A percentile compares a stretch with the other conserved stretches of the same genome.
These are phyloP conservation scores for Elaeidobius kamerunicus DNA, from an alignment of 2,888 invertebrate genomes.

Conservation along the genomic window DNA sequence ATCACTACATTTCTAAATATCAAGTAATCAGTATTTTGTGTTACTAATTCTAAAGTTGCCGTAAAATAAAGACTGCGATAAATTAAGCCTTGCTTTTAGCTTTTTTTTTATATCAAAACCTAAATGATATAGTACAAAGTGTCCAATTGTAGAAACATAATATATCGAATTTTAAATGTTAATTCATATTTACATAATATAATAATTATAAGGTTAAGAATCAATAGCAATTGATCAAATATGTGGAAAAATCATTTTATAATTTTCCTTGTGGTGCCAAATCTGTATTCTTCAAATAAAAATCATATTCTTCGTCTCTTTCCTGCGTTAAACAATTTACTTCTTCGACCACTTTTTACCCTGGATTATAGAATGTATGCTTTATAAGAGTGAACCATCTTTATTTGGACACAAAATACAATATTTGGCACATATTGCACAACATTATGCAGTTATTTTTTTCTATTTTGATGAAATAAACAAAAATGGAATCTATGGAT, in stretches of 20 bases:
- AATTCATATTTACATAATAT: too few relatives aligned
- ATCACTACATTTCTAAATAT: too few relatives aligned
- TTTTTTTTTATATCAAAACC: slow-evolving; percentile 3
- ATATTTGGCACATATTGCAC: slow-evolving; percentile 15
- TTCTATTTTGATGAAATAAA: slow-evolving; percentile 2
- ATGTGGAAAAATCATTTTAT: slow-evolving; percentile 3
- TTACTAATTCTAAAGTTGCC: neutral
- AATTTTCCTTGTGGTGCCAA: neutral
- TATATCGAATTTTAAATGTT: too few relatives aligned
- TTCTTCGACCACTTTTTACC: neutral
- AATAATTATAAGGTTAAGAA: too few relatives aligned
- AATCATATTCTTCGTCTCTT: neutral
- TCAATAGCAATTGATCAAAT: too few relatives aligned
- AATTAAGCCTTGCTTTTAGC: neutral
- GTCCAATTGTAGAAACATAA: slow-evolving; percentile 10
- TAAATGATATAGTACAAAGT: slow-evolving; percentile 21
- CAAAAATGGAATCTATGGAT: neutral
- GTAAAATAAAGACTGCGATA: slow-evolving; percentile 14
- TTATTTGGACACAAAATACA: neutral
- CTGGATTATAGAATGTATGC: too few relatives aligned
- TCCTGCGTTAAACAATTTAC: neutral
- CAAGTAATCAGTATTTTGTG: too few relatives aligned
- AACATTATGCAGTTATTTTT: neutral
- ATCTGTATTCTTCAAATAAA: neutral
- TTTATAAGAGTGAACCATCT: neutral